phyloP scores from a whole-genome alignment of 1,140 invertebrate genomes.

The Hycleus phaleratus region DNA sequence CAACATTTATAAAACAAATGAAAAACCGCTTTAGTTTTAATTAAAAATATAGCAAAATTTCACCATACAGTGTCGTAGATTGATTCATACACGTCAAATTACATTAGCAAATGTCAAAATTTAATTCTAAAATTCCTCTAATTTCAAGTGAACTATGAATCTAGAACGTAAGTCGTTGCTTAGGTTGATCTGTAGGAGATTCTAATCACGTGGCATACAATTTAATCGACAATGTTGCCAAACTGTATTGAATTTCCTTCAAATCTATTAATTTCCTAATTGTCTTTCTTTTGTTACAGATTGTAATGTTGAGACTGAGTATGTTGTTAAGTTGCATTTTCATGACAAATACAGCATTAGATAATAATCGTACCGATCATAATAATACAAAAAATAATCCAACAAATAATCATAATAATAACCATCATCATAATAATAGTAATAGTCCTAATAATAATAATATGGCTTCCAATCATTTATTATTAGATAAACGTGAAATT shows the following conservation, averaged over 20 bases:
- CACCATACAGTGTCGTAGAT: too few species aligned
- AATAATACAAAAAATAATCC: constrained; percentile 8
- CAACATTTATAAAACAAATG: too few species aligned
- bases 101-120: too few species aligned
- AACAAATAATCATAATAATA: background rate
- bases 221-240: too few species aligned
- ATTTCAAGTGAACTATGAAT: too few species aligned
- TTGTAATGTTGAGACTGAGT: constrained; percentile 40
- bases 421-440: background rate
- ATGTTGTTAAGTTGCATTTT: constrained; percentile 41
- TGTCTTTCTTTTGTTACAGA: constrained; percentile 30
- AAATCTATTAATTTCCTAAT: constrained; percentile 6
- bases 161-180: too few species aligned
- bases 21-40: too few species aligned
- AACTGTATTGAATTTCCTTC: background rate
- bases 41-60: too few species aligned
- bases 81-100: background rate
- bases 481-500: constrained; percentile 14
- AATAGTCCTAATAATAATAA: background rate
- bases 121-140: too few species aligned
- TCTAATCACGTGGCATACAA: too few species aligned
- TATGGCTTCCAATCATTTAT: constrained; percentile 9
- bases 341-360: constrained; percentile 37
- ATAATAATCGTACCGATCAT: constrained; percentile 20
- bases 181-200: too few species aligned